phyloP scores from a whole-genome alignment of 2,113 vertebrate genomes.

The Pteronura brasiliensis region DNA sequence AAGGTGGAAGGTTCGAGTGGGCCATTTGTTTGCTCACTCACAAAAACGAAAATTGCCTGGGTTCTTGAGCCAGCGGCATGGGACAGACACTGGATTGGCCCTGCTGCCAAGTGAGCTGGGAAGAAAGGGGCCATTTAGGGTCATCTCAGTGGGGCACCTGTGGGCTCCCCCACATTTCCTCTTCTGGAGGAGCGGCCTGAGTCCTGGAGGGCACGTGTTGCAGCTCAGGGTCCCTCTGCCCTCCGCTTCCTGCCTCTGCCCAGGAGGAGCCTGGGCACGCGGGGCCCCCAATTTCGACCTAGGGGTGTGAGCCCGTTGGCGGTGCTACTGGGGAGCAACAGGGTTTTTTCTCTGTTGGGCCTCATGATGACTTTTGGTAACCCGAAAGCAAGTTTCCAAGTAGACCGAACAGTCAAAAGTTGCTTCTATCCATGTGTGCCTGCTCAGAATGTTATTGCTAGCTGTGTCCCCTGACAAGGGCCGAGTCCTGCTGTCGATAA shows the following conservation, averaged over 20 bases:
- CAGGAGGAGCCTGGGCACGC: accelerated
- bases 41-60: accelerated
- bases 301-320: accelerated
- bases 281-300: too few relatives aligned
- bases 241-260: neutral
- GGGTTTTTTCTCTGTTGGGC: neutral
- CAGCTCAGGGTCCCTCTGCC: neutral
- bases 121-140: neutral
- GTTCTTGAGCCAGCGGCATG: neutral
- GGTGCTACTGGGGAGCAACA: accelerated
- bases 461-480: accelerated
- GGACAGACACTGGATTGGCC: accelerated
- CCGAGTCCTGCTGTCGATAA: accelerated
- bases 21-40: accelerated
- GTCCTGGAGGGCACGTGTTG: neutral
- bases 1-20: too few relatives aligned
- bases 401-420: too few relatives aligned
- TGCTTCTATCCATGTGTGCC: accelerated
- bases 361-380: neutral
- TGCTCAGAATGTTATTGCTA: accelerated
- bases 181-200: neutral
- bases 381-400: neutral
- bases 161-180: neutral
- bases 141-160: accelerated
- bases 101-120: neutral